Conservation (phyloP, 1,140 invertebrate species). For the Lepidurus apus region DNA sequence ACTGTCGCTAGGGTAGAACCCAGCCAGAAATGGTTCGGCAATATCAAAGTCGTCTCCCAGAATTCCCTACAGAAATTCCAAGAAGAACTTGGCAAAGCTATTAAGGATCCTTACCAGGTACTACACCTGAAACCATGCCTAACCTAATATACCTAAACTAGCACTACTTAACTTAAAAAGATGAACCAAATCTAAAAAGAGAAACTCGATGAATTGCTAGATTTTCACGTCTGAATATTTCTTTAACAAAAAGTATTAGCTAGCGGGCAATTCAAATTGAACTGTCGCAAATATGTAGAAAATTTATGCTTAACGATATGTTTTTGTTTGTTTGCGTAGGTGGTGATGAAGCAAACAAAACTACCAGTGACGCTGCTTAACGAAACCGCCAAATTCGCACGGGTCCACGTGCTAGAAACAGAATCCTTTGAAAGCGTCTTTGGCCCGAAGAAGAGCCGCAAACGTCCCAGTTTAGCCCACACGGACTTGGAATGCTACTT, state of each 20-base stretch:
- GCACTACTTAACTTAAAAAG: background rate
- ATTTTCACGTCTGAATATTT: no score
- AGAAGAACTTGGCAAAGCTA: constrained; percentile 85
- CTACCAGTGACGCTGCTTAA: constrained; percentile 91
- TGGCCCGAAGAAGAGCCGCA: constrained; percentile 87
- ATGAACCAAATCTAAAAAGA: background rate
- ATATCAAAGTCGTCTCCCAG: constrained; percentile 72
- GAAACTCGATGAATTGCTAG: no score
- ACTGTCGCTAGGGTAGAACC: constrained; percentile 91
- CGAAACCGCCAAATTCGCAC: constrained; percentile 81
- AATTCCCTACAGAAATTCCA: constrained; percentile 94
- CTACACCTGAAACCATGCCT: background rate
- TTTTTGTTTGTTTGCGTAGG: constrained; percentile 41
- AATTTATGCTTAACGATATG: background rate
- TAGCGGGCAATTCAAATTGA: no score
- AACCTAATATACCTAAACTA: constrained; percentile 29
- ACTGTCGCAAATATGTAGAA: no score
- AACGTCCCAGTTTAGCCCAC: constrained; percentile 74
- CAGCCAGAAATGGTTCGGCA: constrained; percentile 97
- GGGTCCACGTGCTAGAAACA: constrained; percentile 92
- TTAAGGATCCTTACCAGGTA: constrained; percentile 89
- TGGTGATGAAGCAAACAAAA: constrained; percentile 93
- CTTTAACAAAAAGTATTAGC: no score
- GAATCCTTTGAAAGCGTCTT: constrained; percentile 92
- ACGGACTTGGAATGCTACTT: constrained; percentile 65